Evolutionary conservation across 2,888 invertebrate genomes (phyloP).

Genomic region (Pachymerium ferrugineum): DNA sequence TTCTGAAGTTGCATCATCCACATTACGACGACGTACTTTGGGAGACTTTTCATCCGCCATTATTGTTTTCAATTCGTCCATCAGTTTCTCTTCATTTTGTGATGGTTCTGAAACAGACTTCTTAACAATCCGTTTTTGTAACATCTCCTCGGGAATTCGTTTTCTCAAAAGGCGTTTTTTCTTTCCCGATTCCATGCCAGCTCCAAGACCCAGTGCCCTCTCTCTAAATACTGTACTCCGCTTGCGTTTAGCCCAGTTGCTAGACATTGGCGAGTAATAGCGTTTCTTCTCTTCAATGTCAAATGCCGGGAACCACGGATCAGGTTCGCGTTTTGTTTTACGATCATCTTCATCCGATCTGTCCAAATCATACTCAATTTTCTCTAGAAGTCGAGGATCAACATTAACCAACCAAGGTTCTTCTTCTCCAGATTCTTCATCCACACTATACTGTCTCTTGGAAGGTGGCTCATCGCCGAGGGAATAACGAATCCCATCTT

Average conservation of each 20-base stretch:
- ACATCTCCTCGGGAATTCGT: neutral
- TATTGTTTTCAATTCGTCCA: constrained; percentile 29
- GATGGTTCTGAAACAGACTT: constrained; percentile 1
- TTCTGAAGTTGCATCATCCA: neutral
- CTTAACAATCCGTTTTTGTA: neutral
- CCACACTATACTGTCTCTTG: neutral
- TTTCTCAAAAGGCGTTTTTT: neutral
- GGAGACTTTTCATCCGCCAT: constrained; percentile 24
- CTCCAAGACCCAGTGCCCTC: neutral
- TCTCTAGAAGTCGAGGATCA: neutral
- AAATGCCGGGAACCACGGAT: constrained; percentile 31
- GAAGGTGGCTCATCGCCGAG: neutral
- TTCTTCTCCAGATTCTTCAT: neutral
- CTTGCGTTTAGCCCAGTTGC: constrained; percentile 19
- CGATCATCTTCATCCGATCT: neutral
- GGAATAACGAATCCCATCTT: constrained; percentile 27
- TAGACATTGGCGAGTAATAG: neutral
- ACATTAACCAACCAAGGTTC: constrained; percentile 29
- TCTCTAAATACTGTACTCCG: constrained; percentile 27
- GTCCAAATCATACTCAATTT: neutral
- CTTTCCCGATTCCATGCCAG: neutral
- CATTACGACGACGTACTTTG: neutral
- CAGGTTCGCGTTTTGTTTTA: constrained; percentile 9
- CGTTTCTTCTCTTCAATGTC: constrained; percentile 9
- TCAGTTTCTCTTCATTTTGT: neutral